Evolutionary conservation across 2,797 vertebrate genomes (phyloP), one percentile per base, ranked within the genome.

Genomic region (Uromys caudimaculatus): DNA sequence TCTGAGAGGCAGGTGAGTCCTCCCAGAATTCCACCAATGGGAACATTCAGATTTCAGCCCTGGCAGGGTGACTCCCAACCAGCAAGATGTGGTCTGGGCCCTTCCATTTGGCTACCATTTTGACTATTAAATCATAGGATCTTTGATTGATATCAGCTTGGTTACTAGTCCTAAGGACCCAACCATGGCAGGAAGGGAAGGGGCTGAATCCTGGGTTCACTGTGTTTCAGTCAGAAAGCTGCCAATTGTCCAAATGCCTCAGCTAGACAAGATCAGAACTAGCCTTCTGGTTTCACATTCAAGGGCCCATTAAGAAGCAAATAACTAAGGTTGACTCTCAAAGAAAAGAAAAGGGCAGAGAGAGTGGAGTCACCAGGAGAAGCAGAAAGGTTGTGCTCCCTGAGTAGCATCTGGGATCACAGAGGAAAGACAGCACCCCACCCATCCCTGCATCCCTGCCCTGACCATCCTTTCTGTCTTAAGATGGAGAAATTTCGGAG

Each of bases 401-500:
- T 82, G 35, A 47, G 54, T 41, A 38, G 50, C 62, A n/a, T 58
- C 60, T 78, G 81, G 52, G 60, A n/a, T 89, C 52, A 41, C 6
- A 81, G 54, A 58, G 69, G 64, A 92, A 79, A 58, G 54, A n/a
- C n/a, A 83, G 38, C 82, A 38, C 14, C 69, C 54, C 78, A n/a
- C 17, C 73, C 54, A 21, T 11, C 67, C 93, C 76, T 23, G 3
- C 54, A 21, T 11, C 67, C 93, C 76, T 23, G 3, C 71, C 71
- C 91, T 90, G 50, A 86, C 60, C 54, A 52, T 90, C 75, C 78
- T 56, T 93, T 97, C 62, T 95, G 73, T 54, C 96, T 97, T 95
- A 90, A 99, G 99, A 98, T 99, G 99, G 99, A 99, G 94, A 99
- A 99, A 97, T 99, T 99, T 94, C 98, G 99, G 95, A 99, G 98